These are phyloP conservation scores for Atrichornis clamosus DNA, from an alignment of 2,113 vertebrate species.

Conservation along the genomic window DNA sequence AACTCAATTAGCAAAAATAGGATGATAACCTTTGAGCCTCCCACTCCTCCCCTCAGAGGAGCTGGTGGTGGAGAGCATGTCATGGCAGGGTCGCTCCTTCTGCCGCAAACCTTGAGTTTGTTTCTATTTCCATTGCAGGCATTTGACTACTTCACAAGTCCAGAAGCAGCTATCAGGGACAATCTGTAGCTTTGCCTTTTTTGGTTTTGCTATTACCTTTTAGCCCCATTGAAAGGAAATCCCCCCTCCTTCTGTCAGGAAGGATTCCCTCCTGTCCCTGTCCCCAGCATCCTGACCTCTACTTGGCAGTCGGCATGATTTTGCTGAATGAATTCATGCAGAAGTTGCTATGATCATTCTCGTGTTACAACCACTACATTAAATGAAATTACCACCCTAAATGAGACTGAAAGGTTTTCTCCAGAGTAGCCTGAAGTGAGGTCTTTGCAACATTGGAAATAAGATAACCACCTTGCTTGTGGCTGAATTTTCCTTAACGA, in stretches of 20 bases:
- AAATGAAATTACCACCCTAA: background rate
- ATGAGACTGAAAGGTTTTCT: background rate
- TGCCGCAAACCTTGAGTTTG: background rate
- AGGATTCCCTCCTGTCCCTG: background rate
- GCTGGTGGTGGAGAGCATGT: background rate
- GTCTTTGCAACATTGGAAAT: background rate
- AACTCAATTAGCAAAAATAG: conserved; percentile 73
- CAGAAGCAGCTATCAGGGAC: background rate
- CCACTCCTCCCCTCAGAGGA: background rate
- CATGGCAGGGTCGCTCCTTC: background rate
- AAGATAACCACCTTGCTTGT: background rate
- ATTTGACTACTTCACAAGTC: background rate
- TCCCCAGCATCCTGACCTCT: background rate
- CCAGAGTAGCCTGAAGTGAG: background rate
- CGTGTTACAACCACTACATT: background rate
- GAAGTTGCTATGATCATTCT: background rate
- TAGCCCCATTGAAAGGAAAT: background rate
- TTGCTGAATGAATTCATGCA: background rate
- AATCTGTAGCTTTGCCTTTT: background rate
- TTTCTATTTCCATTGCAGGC: background rate
- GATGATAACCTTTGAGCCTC: conserved; percentile 62
- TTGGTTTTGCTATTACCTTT: background rate
- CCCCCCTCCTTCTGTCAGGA: background rate
- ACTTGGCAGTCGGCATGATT: fast-evolving
- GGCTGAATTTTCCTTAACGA: background rate